Base-by-base conservation (phyloP, 2,888 invertebrate species). In the Octodonta nipae region DNA sequence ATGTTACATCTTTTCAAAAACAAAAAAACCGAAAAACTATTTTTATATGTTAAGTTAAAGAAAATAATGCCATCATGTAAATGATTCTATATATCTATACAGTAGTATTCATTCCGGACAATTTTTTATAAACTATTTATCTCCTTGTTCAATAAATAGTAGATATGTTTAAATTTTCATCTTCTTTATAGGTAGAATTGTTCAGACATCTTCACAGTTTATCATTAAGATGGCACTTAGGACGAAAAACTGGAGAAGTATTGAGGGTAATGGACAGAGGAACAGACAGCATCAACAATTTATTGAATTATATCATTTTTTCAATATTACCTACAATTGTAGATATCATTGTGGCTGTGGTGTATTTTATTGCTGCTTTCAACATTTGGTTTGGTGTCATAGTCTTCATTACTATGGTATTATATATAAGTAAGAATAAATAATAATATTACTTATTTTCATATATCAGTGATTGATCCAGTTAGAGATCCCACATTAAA, bases 241-340 rank as follows among this genome's bases (percentile, higher is more conserved):
- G 80, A 2, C 67, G 95, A 7, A 96, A 96, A 66, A 96, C 96
- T 0, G 96, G 96, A 2, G 95, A 98, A 66, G 92, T 98, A 1
- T 66, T 96, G 2, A 68, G 93, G 17, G 80, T 96, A 0, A 93
- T 98, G 86, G 96, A 98, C 63, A 71, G 96, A 39, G 96, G 96
- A 43, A 95, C 95, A 0, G 89, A 87, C 49, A 92, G 92, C 33
- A 89, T 96, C 47, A 92, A 93, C 63, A 89, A 83, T 60, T 68
- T 98, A 6, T 70, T 96, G 1, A 91, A 83, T 51, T 91, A 83
- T 55, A 82, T 95, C 28, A 65, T 95, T 25, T 95, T 95, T 64
- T 87, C 87, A 26, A 95, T 98, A 44, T 58, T 80, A 0, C 96
- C 96, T 0, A 95, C 95, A 0, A 74, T 98, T 35, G 64, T 86